Conservation (phyloP, 2,797 vertebrate genomes). For the Smutsia gigantea region DNA sequence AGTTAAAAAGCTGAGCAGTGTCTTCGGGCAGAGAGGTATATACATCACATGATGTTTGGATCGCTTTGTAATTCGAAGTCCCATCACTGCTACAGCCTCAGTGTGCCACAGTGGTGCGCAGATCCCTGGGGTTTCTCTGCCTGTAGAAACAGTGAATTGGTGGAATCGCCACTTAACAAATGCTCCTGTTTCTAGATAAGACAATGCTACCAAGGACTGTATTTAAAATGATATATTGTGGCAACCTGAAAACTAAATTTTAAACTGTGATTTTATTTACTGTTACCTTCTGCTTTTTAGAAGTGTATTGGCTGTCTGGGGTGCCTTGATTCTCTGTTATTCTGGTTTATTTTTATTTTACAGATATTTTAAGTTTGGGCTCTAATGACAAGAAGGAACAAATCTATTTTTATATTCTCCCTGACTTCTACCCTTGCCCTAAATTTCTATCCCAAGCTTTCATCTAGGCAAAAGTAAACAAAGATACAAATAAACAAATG, state of each 20-base stretch:
- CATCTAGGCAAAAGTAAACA: slow-evolving; percentile 42
- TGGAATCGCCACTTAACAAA: background rate
- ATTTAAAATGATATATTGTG: background rate
- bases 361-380: slow-evolving; percentile 25
- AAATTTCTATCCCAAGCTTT: slow-evolving; percentile 29
- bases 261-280: background rate
- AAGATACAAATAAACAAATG: slow-evolving; percentile 38
- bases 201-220: background rate
- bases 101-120: background rate
- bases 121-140: background rate
- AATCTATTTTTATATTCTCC: slow-evolving; percentile 53
- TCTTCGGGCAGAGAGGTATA: background rate
- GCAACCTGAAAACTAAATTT: background rate
- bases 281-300: background rate
- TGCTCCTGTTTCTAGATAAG: background rate
- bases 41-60: fast-evolving
- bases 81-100: background rate
- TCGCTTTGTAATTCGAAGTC: background rate
- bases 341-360: slow-evolving; percentile 50
- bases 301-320: background rate
- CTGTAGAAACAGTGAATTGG: background rate
- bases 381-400: slow-evolving; percentile 37
- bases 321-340: background rate
- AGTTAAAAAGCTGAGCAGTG: background rate
- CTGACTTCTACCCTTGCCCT: background rate